These are phyloP conservation scores for Poeciliopsis infans DNA, from an alignment of 2,797 vertebrate species.

Conservation along the genomic window DNA sequence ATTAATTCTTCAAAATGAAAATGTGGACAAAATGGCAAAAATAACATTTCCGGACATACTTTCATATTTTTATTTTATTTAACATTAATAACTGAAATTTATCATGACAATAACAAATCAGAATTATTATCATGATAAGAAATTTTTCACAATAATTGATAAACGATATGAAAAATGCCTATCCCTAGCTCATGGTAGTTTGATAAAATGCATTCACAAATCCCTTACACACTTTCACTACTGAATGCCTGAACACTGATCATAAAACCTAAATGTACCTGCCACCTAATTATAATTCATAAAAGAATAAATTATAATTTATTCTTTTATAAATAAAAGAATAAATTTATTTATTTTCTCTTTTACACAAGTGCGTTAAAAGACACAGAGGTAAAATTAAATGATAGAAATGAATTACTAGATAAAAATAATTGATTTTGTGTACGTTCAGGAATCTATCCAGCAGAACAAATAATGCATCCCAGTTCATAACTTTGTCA, in stretches of 20 bases:
- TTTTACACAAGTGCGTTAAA: not conserved
- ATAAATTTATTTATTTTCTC: not conserved
- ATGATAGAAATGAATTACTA: not conserved
- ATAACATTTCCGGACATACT: too few species aligned
- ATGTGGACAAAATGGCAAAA: too few species aligned
- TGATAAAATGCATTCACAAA: too few species aligned
- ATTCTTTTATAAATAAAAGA: too few species aligned
- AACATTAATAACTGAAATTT: too few species aligned
- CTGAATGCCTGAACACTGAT: not conserved
- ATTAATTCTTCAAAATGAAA: too few species aligned
- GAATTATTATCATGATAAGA: too few species aligned
- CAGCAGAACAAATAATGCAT: not conserved
- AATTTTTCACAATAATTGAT: too few species aligned
- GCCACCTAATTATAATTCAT: not conserved
- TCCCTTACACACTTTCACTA: not conserved
- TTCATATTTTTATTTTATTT: too few species aligned
- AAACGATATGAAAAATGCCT: too few species aligned
- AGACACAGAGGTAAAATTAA: slow-evolving; percentile 1
- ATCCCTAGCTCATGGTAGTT: too few species aligned
- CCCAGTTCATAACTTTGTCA: not conserved
- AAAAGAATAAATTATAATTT: not conserved
- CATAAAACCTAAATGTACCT: not conserved
- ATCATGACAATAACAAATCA: too few species aligned
- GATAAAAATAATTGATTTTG: slow-evolving; percentile 7
- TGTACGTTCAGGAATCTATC: slow-evolving; percentile 1